A percentile compares a stretch with the other conserved stretches of the same genome.
These are phyloP conservation scores for human (Homo sapiens) DNA, from an alignment of 2,113 vertebrate genomes.

Conservation along the genomic window GRCh38 chr5:61603001-61603500, in stretches of 20 bases:
- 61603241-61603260: fast-evolving
- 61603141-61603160: not conserved
- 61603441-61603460: conserved; percentile 45
- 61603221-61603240: not conserved
- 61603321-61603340: fast-evolving
- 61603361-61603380: not conserved
- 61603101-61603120: not conserved
- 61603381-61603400: not conserved
- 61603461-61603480: conserved; percentile 48
- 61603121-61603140: not conserved
- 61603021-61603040: not conserved
- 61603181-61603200: not conserved
- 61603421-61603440: conserved; percentile 12
- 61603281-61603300: not conserved
- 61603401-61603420: not conserved
- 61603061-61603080: not conserved
- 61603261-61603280: too few relatives aligned
- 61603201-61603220: not conserved
- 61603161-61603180: not conserved
- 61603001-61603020: not conserved
- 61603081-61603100: not conserved
- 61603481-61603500: conserved; percentile 60
- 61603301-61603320: not conserved
- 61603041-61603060: not conserved
- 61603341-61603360: fast-evolving